Percentiles rank a stretch among this genome's conserved stretches.
Evolutionary conservation across 2,888 invertebrate genomes (phyloP).

Genomic region (Eumerus sabulonum): DNA sequence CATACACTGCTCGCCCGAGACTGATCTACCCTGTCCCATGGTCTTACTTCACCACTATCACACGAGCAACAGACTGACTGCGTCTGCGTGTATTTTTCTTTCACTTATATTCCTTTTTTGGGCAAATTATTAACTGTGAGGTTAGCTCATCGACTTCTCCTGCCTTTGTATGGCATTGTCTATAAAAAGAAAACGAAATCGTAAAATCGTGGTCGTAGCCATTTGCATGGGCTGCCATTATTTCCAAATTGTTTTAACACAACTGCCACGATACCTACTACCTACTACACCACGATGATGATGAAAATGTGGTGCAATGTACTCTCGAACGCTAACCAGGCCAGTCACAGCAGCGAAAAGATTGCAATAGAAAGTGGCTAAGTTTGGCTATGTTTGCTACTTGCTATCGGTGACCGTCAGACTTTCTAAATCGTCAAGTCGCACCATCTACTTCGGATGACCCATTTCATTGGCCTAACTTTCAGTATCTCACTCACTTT

Average conservation of each 20-base stretch:
- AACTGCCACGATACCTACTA: neutral
- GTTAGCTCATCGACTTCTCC: neutral
- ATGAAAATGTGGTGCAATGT: conserved; percentile 23
- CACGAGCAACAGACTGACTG: neutral
- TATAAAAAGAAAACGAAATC: conserved; percentile 37
- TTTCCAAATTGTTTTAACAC: conserved; percentile 27
- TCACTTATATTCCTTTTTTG: conserved; percentile 15
- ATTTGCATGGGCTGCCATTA: conserved; percentile 38
- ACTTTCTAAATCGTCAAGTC: conserved; percentile 47
- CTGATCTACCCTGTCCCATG: conserved; percentile 20
- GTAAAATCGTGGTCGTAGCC: too few species aligned
- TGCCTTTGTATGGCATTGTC: neutral
- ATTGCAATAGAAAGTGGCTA: conserved; percentile 30
- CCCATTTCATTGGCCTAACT: conserved; percentile 38
- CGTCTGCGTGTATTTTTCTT: conserved; percentile 2
- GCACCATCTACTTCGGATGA: conserved; percentile 7
- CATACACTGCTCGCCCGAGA: too few species aligned
- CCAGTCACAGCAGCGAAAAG: conserved; percentile 12
- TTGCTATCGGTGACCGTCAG: conserved; percentile 11
- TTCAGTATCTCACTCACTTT: conserved; percentile 49
- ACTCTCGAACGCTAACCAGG: conserved; percentile 32
- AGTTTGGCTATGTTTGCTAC: conserved; percentile 9
- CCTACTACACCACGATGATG: too few species aligned
- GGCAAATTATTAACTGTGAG: conserved; percentile 8
- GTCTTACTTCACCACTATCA: neutral